phyloP scores from a whole-genome alignment of 2,888 invertebrate species.

The Drosophila neonasuta region DNA sequence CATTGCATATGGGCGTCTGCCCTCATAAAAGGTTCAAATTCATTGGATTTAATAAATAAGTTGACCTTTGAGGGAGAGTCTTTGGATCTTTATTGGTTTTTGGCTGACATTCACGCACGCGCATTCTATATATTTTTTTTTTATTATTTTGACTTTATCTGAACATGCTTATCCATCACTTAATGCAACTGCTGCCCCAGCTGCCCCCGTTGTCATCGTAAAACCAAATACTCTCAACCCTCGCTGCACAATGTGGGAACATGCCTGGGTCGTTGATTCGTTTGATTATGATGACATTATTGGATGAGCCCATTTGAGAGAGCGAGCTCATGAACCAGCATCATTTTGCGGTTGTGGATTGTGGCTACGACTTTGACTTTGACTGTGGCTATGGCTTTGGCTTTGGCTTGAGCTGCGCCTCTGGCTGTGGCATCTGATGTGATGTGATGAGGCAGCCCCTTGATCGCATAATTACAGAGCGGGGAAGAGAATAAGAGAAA shows the following conservation, averaged over 20 bases:
- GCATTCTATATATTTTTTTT: slow-evolving; percentile 58
- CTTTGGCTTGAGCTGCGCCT: slow-evolving; percentile 19
- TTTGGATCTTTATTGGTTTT: slow-evolving; percentile 9
- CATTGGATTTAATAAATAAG: slow-evolving; percentile 60
- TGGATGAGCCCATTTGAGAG: slow-evolving; percentile 37
- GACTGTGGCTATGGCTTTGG: background rate
- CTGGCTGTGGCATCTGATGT: slow-evolving; percentile 18
- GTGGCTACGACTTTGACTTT: slow-evolving; percentile 27
- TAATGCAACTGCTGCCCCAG: slow-evolving; percentile 32
- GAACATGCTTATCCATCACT: slow-evolving; percentile 65
- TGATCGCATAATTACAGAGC: slow-evolving; percentile 51
- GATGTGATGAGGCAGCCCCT: slow-evolving; percentile 36
- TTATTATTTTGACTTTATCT: slow-evolving; percentile 75
- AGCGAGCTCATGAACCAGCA: slow-evolving; percentile 52
- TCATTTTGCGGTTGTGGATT: slow-evolving; percentile 62
- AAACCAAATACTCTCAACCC: background rate
- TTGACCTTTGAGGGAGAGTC: slow-evolving; percentile 47
- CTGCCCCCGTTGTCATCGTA: background rate
- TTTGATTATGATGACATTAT: slow-evolving; percentile 71
- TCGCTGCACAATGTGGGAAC: slow-evolving; percentile 57
- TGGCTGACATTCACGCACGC: slow-evolving; percentile 46
- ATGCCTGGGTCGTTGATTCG: slow-evolving; percentile 45
- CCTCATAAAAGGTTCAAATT: slow-evolving; percentile 73
- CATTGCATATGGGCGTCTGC: slow-evolving; percentile 54
- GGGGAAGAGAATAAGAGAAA: background rate